Evolutionary conservation across 1,140 invertebrate species (phyloP).

Genomic region (Zaprionus davidi): DNA sequence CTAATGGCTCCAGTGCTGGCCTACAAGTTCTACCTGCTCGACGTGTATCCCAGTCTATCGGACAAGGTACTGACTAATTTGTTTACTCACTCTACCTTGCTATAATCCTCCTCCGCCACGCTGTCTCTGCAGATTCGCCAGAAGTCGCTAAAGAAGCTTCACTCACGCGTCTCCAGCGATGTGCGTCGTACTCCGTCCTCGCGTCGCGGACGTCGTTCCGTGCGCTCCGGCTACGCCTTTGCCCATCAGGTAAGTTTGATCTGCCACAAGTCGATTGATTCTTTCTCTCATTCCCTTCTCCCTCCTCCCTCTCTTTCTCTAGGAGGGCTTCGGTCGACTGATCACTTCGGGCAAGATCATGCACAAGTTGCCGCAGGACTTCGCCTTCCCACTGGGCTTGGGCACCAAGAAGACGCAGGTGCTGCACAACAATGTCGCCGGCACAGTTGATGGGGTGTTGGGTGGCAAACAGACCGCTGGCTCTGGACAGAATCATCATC

Average conservation of each 20-base stretch:
- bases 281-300: too few species aligned
- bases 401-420: slow-evolving; percentile 77
- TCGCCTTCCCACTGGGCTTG: slow-evolving; percentile 73
- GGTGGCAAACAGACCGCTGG: slow-evolving; percentile 24
- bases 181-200: slow-evolving; percentile 93
- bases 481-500: slow-evolving; percentile 83
- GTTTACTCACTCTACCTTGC: not conserved
- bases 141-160: slow-evolving; percentile 90
- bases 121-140: slow-evolving; percentile 65
- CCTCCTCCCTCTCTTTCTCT: slow-evolving; percentile 40
- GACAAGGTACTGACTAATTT: slow-evolving; percentile 89
- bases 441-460: slow-evolving; percentile 26
- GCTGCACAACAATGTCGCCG: slow-evolving; percentile 56
- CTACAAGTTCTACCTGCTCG: slow-evolving; percentile 96
- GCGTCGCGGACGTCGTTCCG: slow-evolving; percentile 92
- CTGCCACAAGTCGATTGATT: too few species aligned
- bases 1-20: slow-evolving; percentile 96
- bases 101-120: not conserved
- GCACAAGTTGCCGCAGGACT: slow-evolving; percentile 90
- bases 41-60: slow-evolving; percentile 94
- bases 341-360: slow-evolving; percentile 99
- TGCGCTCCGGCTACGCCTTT: slow-evolving; percentile 99
- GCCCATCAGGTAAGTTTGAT: slow-evolving; percentile 88
- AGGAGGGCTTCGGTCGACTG: slow-evolving; percentile 98
- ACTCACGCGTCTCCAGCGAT: slow-evolving; percentile 90